Evolutionary conservation across 2,888 invertebrate genomes (phyloP), one percentile per base, ranked within the genome.

Genomic region (Trichacis sp.): DNA sequence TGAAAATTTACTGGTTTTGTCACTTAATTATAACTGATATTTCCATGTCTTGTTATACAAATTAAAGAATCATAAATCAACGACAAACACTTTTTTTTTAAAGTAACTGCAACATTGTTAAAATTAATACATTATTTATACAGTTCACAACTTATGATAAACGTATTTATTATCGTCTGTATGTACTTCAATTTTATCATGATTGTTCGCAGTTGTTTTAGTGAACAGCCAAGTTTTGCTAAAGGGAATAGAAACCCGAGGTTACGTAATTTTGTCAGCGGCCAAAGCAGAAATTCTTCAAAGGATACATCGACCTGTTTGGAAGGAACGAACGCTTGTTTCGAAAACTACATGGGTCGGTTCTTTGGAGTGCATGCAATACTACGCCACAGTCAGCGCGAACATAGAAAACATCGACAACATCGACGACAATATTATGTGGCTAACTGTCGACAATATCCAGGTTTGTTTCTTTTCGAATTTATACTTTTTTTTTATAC

Each of bases 331-430:
- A 50, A 93, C 94, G 8, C 86, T 96, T 1, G 93, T 96, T n/a
- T 91, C 94, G 24, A 98, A 98, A 85, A 93, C 94, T 0, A 96
- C 98, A 0, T 98, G 98, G 97, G 92, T 94, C 68, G 98, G 98
- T 15, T 91, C 94, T 52, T 87, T 99, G 9, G 94, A 95, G 79
- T 97, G 98, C 85, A 97, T 99, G 96, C 98, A 98, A 89, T 99
- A 99, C 87, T 99, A 98, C 87, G 98, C 98, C 9, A 99, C 99
- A 6, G 97, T 98, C 47, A 93, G 93, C 81, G 94, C 94, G 1
- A 84, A 84, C 46, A 83, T 83, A 5, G 82, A 84, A 40, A 33
- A 33, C 33, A 33, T 33, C 9, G 83, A 83, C 18, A 81, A 81
- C 55, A 82, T 85, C 72, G 72, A 87, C 88, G 94, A 96, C 76